Percentiles rank a stretch among this genome's conserved stretches.
These are phyloP conservation scores for Andrena dorsata DNA, from an alignment of 2,888 invertebrate genomes.

Conservation along the genomic window DNA sequence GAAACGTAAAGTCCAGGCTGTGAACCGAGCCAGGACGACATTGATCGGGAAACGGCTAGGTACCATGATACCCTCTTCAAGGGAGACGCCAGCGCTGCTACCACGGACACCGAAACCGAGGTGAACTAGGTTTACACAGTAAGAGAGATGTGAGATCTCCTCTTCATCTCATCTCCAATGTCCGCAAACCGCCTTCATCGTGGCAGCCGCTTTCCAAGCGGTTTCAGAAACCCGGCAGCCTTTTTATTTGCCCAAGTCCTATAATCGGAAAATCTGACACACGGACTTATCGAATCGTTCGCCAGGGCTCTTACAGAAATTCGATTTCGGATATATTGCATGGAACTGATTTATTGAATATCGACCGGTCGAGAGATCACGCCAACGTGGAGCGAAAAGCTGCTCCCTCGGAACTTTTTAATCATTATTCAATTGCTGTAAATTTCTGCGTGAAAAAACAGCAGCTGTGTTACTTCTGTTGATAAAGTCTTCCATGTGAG, in stretches of 20 bases:
- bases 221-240: slow-evolving; percentile 21
- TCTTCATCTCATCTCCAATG: slow-evolving; percentile 67
- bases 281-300: slow-evolving; percentile 34
- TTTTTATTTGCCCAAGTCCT: slow-evolving; percentile 53
- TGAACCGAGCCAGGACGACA: slow-evolving; percentile 66
- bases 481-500: background rate
- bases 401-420: background rate
- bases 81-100: slow-evolving; percentile 30
- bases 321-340: slow-evolving; percentile 36
- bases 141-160: slow-evolving; percentile 48
- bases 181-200: slow-evolving; percentile 53
- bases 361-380: background rate
- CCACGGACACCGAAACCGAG: slow-evolving; percentile 42
- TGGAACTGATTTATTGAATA: slow-evolving; percentile 49
- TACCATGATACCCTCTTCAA: slow-evolving; percentile 58
- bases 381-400: background rate
- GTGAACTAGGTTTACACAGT: slow-evolving; percentile 62
- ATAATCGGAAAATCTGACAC: slow-evolving; percentile 49
- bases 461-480: background rate
- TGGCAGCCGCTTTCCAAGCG: slow-evolving; percentile 9
- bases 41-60: slow-evolving; percentile 71
- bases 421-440: background rate
- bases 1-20: slow-evolving; percentile 65
- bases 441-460: background rate
- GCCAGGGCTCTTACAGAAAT: slow-evolving; percentile 24